Conservation (phyloP, 2,797 vertebrate species). For the Alfaro cultratus region DNA sequence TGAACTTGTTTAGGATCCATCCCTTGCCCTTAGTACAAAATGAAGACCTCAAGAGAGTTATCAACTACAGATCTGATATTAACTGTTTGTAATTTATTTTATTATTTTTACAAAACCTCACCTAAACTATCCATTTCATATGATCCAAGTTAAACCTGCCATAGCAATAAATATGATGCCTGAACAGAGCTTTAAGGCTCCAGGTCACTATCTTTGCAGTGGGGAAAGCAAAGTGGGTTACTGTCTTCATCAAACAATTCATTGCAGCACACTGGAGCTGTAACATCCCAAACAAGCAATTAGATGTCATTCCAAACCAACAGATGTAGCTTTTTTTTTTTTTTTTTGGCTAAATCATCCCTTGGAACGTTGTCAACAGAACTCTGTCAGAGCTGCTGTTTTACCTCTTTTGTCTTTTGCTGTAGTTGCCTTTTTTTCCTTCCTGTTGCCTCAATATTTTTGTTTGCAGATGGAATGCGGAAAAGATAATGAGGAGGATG, state of each 20-base stretch:
- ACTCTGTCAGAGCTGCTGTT: slow-evolving; percentile 57
- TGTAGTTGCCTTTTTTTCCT: slow-evolving; percentile 38
- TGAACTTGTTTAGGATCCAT: neutral
- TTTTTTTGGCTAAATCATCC: slow-evolving; percentile 62
- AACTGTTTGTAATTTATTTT: no score
- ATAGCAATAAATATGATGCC: slow-evolving; percentile 41
- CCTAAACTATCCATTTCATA: slow-evolving; percentile 3
- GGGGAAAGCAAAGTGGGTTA: slow-evolving; percentile 63
- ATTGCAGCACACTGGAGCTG: slow-evolving; percentile 54
- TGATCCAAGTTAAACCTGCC: slow-evolving; percentile 61
- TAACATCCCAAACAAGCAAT: slow-evolving; percentile 42
- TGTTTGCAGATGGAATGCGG: slow-evolving; percentile 60
- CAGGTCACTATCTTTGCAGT: slow-evolving; percentile 41
- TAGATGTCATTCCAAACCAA: slow-evolving; percentile 63
- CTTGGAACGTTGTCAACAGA: slow-evolving; percentile 73
- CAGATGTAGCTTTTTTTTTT: slow-evolving; percentile 57
- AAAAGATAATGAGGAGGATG: slow-evolving; percentile 61
- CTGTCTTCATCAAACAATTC: slow-evolving; percentile 50
- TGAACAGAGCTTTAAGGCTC: slow-evolving; percentile 37
- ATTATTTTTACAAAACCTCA: neutral
- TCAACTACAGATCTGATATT: neutral
- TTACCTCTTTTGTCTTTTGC: slow-evolving; percentile 43
- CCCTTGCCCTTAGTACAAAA: neutral
- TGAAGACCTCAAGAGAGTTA: neutral
- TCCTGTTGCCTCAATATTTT: slow-evolving; percentile 33